phyloP scores from a whole-genome alignment of 2,113 vertebrate species.

The Murina feae region DNA sequence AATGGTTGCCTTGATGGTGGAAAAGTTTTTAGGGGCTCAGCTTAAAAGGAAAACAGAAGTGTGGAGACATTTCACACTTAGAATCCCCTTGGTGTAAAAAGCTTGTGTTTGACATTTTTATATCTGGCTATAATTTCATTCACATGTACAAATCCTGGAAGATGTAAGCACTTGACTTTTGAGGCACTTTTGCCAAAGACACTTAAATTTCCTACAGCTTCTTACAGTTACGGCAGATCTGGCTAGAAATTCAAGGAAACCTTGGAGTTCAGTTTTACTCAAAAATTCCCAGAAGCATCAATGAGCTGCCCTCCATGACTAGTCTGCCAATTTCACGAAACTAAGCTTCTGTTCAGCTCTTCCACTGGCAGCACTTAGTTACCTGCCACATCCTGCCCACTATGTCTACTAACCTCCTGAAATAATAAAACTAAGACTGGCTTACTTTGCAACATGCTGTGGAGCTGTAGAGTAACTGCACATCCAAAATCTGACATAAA shows the following conservation, averaged over 20 bases:
- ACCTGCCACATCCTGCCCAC: not conserved
- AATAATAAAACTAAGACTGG: not conserved
- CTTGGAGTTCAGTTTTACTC: not conserved
- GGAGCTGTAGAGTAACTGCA: not conserved
- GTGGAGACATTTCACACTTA: not conserved
- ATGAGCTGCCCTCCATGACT: not conserved
- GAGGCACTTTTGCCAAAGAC: constrained; percentile 31
- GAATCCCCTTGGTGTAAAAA: not conserved
- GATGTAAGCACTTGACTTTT: constrained; percentile 9
- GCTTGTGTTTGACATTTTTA: not conserved
- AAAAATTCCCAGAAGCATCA: not conserved
- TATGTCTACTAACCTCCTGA: not conserved
- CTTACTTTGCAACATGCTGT: not conserved
- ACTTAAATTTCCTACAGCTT: not conserved
- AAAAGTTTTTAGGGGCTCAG: not conserved
- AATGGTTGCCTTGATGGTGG: not conserved
- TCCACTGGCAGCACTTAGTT: not conserved
- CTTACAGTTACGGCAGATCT: constrained; percentile 6
- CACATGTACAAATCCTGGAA: not conserved
- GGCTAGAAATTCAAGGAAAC: not conserved
- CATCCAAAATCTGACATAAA: not conserved
- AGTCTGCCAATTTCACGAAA: not conserved
- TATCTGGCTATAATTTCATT: constrained; percentile 34
- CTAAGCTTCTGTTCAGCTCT: not conserved
- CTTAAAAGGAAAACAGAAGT: not conserved